Evolutionary conservation across 2,888 invertebrate genomes (phyloP).

Genomic region (Biston stratarius): DNA sequence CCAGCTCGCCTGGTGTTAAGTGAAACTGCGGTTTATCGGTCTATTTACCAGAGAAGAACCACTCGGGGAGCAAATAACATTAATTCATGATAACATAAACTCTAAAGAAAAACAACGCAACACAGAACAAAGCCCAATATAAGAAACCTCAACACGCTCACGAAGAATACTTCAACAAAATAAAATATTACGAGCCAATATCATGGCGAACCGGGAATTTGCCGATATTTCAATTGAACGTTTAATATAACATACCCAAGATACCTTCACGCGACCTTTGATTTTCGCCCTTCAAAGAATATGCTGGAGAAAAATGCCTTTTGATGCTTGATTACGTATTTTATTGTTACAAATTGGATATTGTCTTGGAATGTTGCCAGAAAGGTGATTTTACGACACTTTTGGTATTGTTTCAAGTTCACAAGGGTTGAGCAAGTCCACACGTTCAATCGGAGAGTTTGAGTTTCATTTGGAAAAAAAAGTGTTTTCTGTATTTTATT

Average conservation of each 20-base stretch:
- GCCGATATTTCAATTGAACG: constrained; percentile 41
- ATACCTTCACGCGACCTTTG: constrained; percentile 45
- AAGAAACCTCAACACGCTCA: constrained; percentile 5
- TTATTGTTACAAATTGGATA: constrained; percentile 20
- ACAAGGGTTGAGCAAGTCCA: neutral
- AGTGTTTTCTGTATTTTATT: too few species aligned
- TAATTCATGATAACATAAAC: too few species aligned
- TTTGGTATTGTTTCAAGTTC: constrained; percentile 1
- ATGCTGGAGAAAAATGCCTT: constrained; percentile 17
- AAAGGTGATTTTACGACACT: neutral
- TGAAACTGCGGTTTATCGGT: too few species aligned
- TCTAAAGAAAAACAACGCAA: too few species aligned
- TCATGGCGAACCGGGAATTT: constrained; percentile 28
- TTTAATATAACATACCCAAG: constrained; percentile 42
- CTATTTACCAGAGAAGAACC: too few species aligned
- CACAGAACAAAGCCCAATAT: too few species aligned
- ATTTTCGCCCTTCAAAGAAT: constrained; percentile 31
- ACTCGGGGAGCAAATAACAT: too few species aligned
- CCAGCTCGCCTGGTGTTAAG: too few species aligned
- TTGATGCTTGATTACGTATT: constrained; percentile 17
- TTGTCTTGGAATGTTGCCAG: constrained; percentile 19
- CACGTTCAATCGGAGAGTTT: neutral
- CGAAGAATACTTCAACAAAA: constrained; percentile 10
- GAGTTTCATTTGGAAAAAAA: too few species aligned
- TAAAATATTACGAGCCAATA: constrained; percentile 33